Percentiles rank a stretch among this genome's conserved stretches.
Conservation (phyloP, 23 tunicate species). For the Trididemnum nubilum region DNA sequence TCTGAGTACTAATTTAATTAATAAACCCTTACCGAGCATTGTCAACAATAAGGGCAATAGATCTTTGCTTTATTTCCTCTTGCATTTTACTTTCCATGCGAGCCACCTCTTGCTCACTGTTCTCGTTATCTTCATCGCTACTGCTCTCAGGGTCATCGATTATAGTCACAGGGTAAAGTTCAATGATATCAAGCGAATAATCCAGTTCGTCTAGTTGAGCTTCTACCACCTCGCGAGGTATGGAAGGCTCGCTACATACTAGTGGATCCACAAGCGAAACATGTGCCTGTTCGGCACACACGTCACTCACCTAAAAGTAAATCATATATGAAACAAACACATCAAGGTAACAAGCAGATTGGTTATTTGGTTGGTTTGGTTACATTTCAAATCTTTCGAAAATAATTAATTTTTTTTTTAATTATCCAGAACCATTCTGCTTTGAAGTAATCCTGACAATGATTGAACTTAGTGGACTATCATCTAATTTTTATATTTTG, state of each 20-base stretch:
- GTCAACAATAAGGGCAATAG: slow-evolving; percentile 54
- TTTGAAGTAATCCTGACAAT: too few relatives aligned
- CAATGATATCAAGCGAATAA: slow-evolving; percentile 71
- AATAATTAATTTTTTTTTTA: too few relatives aligned
- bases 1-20: too few relatives aligned
- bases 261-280: slow-evolving; percentile 70
- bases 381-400: too few relatives aligned
- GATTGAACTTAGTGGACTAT: too few relatives aligned
- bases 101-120: background rate
- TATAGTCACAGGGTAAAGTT: slow-evolving; percentile 67
- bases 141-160: slow-evolving; percentile 40
- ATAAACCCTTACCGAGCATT: slow-evolving; percentile 71
- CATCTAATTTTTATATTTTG: too few relatives aligned
- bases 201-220: slow-evolving; percentile 87
- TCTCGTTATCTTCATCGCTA: slow-evolving; percentile 56
- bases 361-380: too few relatives aligned
- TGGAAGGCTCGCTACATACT: slow-evolving; percentile 48
- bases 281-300: slow-evolving; percentile 80
- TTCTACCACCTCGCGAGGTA: slow-evolving; percentile 65
- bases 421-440: too few relatives aligned
- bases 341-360: too few relatives aligned
- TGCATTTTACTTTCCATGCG: slow-evolving; percentile 33
- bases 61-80: slow-evolving; percentile 34
- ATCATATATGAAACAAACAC: too few relatives aligned
- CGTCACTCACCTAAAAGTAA: slow-evolving; percentile 66